These are phyloP conservation scores for Dreissena rostriformis DNA, from an alignment of 1,140 invertebrate genomes.

Conservation along the genomic window DNA sequence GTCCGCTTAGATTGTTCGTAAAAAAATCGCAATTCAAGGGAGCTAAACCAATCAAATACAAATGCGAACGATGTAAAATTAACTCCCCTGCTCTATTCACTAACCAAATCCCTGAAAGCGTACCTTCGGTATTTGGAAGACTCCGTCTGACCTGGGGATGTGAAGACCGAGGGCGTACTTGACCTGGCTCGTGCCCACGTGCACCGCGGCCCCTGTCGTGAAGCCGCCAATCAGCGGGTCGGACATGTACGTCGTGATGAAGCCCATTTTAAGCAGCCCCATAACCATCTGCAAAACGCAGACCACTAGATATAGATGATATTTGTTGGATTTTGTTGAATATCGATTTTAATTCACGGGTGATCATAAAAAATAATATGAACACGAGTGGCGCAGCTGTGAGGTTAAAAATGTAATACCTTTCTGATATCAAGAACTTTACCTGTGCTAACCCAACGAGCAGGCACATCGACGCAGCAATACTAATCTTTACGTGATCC, in stretches of 20 bases:
- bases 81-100: too few relatives aligned
- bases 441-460: slow-evolving; percentile 74
- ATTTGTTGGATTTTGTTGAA: too few relatives aligned
- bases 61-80: too few relatives aligned
- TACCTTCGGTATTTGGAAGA: slow-evolving; percentile 77
- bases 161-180: slow-evolving; percentile 79
- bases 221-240: slow-evolving; percentile 82
- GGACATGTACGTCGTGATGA: slow-evolving; percentile 81
- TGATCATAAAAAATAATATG: too few relatives aligned
- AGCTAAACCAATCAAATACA: too few relatives aligned
- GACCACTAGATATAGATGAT: not conserved
- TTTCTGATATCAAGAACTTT: not conserved
- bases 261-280: slow-evolving; percentile 79
- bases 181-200: slow-evolving; percentile 82
- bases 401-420: too few relatives aligned
- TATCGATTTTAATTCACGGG: too few relatives aligned
- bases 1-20: too few relatives aligned
- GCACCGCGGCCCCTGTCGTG: slow-evolving; percentile 81
- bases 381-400: too few relatives aligned
- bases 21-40: too few relatives aligned
- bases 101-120: not conserved
- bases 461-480: slow-evolving; percentile 70
- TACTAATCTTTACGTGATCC: slow-evolving; percentile 67
- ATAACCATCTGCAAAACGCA: slow-evolving; percentile 76
- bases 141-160: slow-evolving; percentile 71